Percentiles rank a stretch among this genome's conserved stretches.
These are phyloP conservation scores for Diaperis boleti DNA, from an alignment of 2,888 invertebrate genomes.

Conservation along the genomic window DNA sequence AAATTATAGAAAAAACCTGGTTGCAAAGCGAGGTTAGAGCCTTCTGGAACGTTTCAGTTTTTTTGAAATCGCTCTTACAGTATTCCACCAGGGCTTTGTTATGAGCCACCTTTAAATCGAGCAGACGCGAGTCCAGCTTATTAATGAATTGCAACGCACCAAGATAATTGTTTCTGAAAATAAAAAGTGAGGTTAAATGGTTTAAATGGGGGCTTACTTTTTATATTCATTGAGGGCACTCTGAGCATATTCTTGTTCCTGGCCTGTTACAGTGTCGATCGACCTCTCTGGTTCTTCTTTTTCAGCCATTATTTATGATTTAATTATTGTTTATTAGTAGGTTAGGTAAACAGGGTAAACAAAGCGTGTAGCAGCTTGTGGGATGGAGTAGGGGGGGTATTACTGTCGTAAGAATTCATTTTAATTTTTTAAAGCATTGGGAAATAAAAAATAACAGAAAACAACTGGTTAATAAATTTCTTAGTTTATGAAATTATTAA, in stretches of 20 bases:
- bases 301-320: constrained; percentile 51
- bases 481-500: no score
- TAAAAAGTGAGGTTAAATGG: background rate
- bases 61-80: constrained; percentile 79
- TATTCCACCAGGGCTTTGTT: constrained; percentile 89
- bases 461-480: no score
- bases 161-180: constrained; percentile 71
- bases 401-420: no score
- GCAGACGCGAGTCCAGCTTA: constrained; percentile 74
- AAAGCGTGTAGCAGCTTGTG: no score
- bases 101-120: constrained; percentile 81
- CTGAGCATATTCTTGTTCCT: constrained; percentile 63
- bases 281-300: constrained; percentile 60
- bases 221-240: constrained; percentile 63
- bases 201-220: constrained; percentile 55
- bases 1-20: no score
- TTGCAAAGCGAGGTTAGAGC: constrained; percentile 74
- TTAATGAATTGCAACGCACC: constrained; percentile 73
- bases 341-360: no score
- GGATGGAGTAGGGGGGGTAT: no score
- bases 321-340: background rate
- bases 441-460: no score
- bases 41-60: constrained; percentile 79
- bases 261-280: constrained; percentile 60
- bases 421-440: no score